phyloP scores from a whole-genome alignment of 2,888 invertebrate genomes.

The Dasypogon diadema region DNA sequence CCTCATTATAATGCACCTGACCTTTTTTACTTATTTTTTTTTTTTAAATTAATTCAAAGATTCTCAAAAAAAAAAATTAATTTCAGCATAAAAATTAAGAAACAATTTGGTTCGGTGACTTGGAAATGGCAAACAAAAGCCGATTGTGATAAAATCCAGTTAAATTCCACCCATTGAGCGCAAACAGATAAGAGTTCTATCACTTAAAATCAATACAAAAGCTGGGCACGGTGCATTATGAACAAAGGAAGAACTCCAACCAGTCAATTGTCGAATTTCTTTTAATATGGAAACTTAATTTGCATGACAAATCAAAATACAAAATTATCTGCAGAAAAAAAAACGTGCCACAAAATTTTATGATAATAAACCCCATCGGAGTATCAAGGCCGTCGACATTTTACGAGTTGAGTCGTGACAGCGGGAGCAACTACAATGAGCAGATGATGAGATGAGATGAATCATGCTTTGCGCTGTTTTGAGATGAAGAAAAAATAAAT shows the following conservation, averaged over 20 bases:
- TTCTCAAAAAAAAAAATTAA: too few relatives aligned
- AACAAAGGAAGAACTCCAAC: not conserved
- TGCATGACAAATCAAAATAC: not conserved
- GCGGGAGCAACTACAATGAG: too few relatives aligned
- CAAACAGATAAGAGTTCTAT: too few relatives aligned
- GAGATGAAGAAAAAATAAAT: not conserved
- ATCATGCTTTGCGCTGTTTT: not conserved
- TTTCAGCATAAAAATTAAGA: too few relatives aligned
- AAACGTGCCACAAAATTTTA: conserved; percentile 9
- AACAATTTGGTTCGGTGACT: too few relatives aligned
- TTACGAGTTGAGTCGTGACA: not conserved
- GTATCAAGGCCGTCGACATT: conserved; percentile 28
- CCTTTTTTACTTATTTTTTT: too few relatives aligned
- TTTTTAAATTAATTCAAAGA: too few relatives aligned
- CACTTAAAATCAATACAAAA: too few relatives aligned
- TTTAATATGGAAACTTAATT: conserved; percentile 3
- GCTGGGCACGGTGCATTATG: not conserved
- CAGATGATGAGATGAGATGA: not conserved
- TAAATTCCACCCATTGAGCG: too few relatives aligned
- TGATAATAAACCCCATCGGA: conserved; percentile 20
- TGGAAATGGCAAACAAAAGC: too few relatives aligned
- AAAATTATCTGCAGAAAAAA: conserved; percentile 5
- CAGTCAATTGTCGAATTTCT: not conserved
- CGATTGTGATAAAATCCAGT: too few relatives aligned
- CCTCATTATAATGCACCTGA: too few relatives aligned